Percentiles rank a stretch among this genome's conserved stretches.
These are phyloP conservation scores for Silurus meridionalis DNA, from an alignment of 2,113 vertebrate species.

Conservation along the genomic window DNA sequence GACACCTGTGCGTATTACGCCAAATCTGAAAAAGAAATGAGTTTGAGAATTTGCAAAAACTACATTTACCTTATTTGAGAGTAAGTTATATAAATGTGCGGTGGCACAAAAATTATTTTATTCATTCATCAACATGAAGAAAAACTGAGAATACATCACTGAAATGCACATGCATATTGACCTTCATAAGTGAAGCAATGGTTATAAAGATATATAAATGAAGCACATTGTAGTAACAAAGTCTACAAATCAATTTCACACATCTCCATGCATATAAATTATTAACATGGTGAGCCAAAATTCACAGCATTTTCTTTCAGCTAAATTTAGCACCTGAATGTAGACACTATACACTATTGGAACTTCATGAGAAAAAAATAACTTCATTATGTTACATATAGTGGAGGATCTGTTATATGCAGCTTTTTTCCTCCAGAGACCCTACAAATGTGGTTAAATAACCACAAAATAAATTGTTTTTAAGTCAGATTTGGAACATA, in stretches of 20 bases:
- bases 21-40: not conserved
- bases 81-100: not conserved
- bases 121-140: not conserved
- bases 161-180: not conserved
- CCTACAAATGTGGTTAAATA: not conserved
- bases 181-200: not conserved
- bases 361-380: not conserved
- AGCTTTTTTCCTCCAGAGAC: not conserved
- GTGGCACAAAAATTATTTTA: not conserved
- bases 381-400: not conserved
- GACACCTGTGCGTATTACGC: not conserved
- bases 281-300: not conserved
- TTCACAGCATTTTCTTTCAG: not conserved
- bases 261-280: not conserved
- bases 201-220: not conserved
- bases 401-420: not conserved
- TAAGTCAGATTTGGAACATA: not conserved
- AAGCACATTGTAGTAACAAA: too few species aligned
- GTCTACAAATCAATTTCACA: not conserved
- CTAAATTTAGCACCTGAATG: not conserved
- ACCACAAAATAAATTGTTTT: not conserved
- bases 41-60: not conserved
- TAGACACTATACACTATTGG: not conserved
- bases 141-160: not conserved
- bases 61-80: not conserved